Base-by-base conservation (phyloP, 1,140 invertebrate species). In the Eueides isabella region DNA sequence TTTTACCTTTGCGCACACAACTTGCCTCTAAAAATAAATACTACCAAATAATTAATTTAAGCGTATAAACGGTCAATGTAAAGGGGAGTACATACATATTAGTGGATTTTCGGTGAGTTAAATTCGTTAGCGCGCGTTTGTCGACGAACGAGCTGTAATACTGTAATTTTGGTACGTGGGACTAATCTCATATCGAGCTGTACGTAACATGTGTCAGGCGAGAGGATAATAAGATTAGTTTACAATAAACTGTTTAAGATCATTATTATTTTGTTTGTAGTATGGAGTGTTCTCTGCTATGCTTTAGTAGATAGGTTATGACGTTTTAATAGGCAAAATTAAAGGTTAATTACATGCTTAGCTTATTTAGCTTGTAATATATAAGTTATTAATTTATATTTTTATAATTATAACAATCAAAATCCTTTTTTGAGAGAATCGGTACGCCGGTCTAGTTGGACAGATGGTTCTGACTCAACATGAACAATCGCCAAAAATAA, bases 71-170 rank as follows among this genome's bases (percentile, higher is more conserved):
- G n/a, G 16, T 14, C 14, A 29, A 26, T 67, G 16, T 73, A 69
- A 73, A 72, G 30, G 48, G 28, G 75, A 72, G 29, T 33, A 55
- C 29, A 63, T 55, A 55, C 48, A 55, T 26, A 71, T 19, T 33
- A 71, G 72, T 71, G 74, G 73, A 76, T 74, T 78, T 74, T 76
- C 71, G 69, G 69, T 35, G 67, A 62, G 71, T 73, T 80, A 80
- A 80, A 65, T 64, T 70, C 31, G 76, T 80, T 80, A 80, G 71
- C 48, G 74, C 63, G 67, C 66, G 76, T 77, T 79, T 79, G 78
- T 79, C 75, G 74, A 79, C 77, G 79, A 64, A 76, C 75, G 74
- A 69, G 72, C 64, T 74, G 75, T 80, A 80, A 80, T 77, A 74
- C 76, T n/a, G 67, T 76, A 61, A 69, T 31, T 23, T 55, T 55